Percentiles rank a stretch among this genome's conserved stretches.
These are phyloP conservation scores for Campaea margaritaria DNA, from an alignment of 2,888 invertebrate genomes.

Conservation along the genomic window DNA sequence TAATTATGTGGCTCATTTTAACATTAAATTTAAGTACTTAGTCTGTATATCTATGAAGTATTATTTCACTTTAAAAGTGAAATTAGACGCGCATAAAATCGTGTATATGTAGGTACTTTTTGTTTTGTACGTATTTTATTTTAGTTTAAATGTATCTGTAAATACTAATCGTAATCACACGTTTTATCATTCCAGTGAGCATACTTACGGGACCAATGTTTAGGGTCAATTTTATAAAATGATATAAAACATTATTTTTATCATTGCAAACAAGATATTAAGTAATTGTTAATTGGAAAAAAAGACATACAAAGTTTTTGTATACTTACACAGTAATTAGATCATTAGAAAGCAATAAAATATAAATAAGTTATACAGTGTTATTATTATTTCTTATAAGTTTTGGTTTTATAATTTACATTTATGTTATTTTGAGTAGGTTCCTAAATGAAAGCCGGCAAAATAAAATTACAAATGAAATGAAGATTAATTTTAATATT, in stretches of 20 bases:
- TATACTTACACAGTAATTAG: constrained; percentile 10
- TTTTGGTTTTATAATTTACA: background rate
- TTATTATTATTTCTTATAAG: background rate
- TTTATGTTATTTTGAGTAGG: background rate
- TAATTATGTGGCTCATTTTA: constrained; percentile 50
- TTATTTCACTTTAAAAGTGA: constrained; percentile 35
- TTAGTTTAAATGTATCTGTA: constrained; percentile 28
- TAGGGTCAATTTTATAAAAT: constrained; percentile 5
- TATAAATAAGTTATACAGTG: constrained; percentile 11
- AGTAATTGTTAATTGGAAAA: constrained; percentile 1
- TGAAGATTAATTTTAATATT: constrained; percentile 17
- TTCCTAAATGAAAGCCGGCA: no score
- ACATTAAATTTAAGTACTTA: constrained; percentile 38
- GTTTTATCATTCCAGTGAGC: constrained; percentile 19
- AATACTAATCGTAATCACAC: constrained; percentile 26
- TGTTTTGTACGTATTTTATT: constrained; percentile 22
- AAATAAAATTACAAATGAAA: constrained; percentile 20
- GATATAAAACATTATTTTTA: background rate
- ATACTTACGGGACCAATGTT: constrained; percentile 33
- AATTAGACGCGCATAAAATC: constrained; percentile 26
- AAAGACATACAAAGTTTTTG: constrained; percentile 10
- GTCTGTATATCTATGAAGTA: constrained; percentile 48
- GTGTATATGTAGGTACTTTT: constrained; percentile 4
- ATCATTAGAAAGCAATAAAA: constrained; percentile 24
- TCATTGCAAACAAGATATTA: constrained; percentile 3